Base-by-base conservation (phyloP, 1,140 invertebrate species). In the Drosophila arawakana region DNA sequence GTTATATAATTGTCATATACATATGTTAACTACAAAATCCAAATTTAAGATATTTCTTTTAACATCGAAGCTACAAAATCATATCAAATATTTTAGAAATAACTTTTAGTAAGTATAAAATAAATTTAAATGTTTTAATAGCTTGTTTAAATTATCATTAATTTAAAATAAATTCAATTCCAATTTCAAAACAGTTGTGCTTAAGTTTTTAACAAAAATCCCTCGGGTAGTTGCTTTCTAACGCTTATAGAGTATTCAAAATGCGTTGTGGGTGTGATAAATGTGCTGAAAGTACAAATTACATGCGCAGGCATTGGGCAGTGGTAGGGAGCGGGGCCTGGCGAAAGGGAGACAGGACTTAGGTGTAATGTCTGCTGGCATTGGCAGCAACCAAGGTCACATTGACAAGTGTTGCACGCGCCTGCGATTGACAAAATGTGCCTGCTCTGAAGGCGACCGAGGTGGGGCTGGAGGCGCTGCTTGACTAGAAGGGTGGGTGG, bases 381-480 rank as follows among this genome's bases (percentile, higher is more conserved):
- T 88, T 89, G 83, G 70, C 84, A 76, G 71, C 77, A 50, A 41
- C 57, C 84, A 89, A 89, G 84, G 84, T 89, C 84, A 89, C 72
- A 79, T 81, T 88, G 84, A 88, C 84, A 89, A 88, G 84, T 89
- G 84, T 89, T 89, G 84, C 84, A 89, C 84, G 84, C 84, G 84
- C 80, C 69, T 72, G 76, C 68, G 41, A 73, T 67, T 67, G 70
- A 59, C 73, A 61, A 72, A 78, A 67, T 60, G 37, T 54, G 41
- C 21, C 8, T 21, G 55, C 25, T 4, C 25, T 30, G 39, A 8
- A 37, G 13, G 47, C 6, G 35, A 9, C 30, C 35, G 57, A 8
- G 13, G 39, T 34, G 46, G 57, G 39, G n/a, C 7, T 63, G 54
- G 15, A 43, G 41, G 54, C 34, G 61, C n/a, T 18, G 25, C 34